A percentile compares a stretch with the other conserved stretches of the same genome.
These are phyloP conservation scores for Cirrhinus molitorella DNA, from an alignment of 2,797 vertebrate genomes.

Conservation along the genomic window DNA sequence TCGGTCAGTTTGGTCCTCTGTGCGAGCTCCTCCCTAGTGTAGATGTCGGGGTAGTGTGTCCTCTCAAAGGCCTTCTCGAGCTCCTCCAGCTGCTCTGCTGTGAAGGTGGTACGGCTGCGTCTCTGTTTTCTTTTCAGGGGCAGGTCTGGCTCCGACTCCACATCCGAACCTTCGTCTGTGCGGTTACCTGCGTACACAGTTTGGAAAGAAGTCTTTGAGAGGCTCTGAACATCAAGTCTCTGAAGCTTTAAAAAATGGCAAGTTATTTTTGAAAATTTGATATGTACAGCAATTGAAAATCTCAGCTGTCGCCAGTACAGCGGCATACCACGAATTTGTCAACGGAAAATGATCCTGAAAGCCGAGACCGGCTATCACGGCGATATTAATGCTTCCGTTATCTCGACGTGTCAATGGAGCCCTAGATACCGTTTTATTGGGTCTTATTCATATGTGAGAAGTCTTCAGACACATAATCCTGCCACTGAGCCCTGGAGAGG, in stretches of 20 bases:
- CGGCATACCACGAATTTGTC: neutral
- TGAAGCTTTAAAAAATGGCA: neutral
- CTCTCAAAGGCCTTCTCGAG: conserved; percentile 98
- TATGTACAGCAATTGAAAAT: conserved; percentile 1
- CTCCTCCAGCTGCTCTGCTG: conserved; percentile 97
- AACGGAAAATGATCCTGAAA: conserved; percentile 40
- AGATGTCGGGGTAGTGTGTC: conserved; percentile 99
- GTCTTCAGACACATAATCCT: conserved; percentile 77
- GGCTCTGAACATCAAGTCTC: neutral
- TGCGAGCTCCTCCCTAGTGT: conserved; percentile 96
- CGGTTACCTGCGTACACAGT: conserved; percentile 82
- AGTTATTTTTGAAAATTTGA: neutral
- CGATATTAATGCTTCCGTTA: conserved; percentile 72
- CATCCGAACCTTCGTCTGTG: conserved; percentile 93
- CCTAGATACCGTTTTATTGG: conserved; percentile 56
- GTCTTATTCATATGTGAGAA: conserved; percentile 64
- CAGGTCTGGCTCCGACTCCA: conserved; percentile 96
- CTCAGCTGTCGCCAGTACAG: neutral
- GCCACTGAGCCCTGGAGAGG: conserved; percentile 77
- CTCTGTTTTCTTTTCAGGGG: conserved; percentile 97
- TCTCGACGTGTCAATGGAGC: conserved; percentile 64
- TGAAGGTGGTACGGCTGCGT: conserved; percentile 98
- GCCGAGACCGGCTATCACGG: conserved; percentile 48
- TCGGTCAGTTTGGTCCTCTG: conserved; percentile 98
- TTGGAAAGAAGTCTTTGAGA: conserved; percentile 24